Conservation (phyloP, 92 coral and sea anemone species). For the Ricordea florida region DNA sequence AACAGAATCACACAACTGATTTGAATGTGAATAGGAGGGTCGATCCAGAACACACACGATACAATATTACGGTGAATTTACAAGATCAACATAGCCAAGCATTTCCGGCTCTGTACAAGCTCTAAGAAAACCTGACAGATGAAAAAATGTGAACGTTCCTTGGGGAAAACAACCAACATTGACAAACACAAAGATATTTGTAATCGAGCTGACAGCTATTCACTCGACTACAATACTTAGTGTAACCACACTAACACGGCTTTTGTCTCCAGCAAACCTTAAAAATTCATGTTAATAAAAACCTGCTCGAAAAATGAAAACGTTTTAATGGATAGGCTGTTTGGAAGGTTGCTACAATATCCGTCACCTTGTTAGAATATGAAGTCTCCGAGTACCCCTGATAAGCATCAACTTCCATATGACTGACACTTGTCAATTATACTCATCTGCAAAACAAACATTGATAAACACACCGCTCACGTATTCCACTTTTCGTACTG, state of each 20-base stretch:
- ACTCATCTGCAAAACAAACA: constrained; percentile 7
- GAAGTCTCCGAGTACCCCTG: too few relatives aligned
- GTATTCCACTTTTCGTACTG: too few relatives aligned
- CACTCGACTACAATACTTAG: constrained; percentile 20
- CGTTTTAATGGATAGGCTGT: too few relatives aligned
- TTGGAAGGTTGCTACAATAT: too few relatives aligned
- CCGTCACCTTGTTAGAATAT: too few relatives aligned
- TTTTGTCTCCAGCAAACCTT: constrained; percentile 18
- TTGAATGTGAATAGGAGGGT: constrained; percentile 62
- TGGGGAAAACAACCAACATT: constrained; percentile 26
- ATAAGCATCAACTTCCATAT: too few relatives aligned
- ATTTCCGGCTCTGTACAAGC: constrained; percentile 69
- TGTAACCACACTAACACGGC: constrained; percentile 26
- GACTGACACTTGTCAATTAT: constrained; percentile 21
- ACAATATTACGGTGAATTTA: constrained; percentile 36
- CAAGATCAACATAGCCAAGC: constrained; percentile 44
- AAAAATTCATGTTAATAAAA: constrained; percentile 11
- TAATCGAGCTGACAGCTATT: constrained; percentile 28
- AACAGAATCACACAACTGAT: constrained; percentile 61
- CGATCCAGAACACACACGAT: constrained; percentile 54
- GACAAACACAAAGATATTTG: constrained; percentile 33
- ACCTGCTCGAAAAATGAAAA: too few relatives aligned
- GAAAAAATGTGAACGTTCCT: constrained; percentile 4
- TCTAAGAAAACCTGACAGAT: constrained; percentile 33
- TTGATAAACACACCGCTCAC: constrained; percentile 5